phyloP scores from a whole-genome alignment of 2,797 vertebrate genomes.

The Mormyrus proboscirostris region DNA sequence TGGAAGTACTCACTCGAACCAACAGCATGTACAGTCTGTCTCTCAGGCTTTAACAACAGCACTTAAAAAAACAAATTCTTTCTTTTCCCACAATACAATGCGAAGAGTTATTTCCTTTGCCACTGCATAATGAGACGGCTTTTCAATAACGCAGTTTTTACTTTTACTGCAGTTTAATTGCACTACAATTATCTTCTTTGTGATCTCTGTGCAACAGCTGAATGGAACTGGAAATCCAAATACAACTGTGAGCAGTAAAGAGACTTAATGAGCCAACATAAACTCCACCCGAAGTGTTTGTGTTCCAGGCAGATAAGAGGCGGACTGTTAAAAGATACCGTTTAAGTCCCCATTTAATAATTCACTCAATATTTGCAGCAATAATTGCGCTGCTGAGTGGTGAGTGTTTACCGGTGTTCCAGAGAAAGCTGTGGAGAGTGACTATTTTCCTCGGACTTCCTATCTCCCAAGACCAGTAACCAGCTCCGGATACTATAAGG shows the following conservation, averaged over 20 bases:
- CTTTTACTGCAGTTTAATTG: background rate
- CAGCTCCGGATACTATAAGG: constrained; percentile 24
- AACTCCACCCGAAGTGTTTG: constrained; percentile 18
- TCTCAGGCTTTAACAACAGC: background rate
- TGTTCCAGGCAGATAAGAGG: constrained; percentile 37
- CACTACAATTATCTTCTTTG: background rate
- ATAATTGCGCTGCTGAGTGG: constrained; percentile 36
- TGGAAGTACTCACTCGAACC: background rate
- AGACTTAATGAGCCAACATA: constrained; percentile 1
- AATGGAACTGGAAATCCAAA: background rate
- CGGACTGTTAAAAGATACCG: constrained; percentile 22
- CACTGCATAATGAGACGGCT: background rate
- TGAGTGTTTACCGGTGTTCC: constrained; percentile 33
- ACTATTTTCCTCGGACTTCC: background rate
- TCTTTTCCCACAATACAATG: background rate
- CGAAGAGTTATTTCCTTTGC: background rate
- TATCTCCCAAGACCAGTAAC: constrained; percentile 18
- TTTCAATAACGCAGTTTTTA: background rate
- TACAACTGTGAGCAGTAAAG: constrained; percentile 11
- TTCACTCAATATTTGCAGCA: constrained; percentile 33
- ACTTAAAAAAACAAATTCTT: background rate
- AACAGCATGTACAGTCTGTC: background rate
- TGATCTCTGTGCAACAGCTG: background rate
- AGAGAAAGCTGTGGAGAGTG: constrained; percentile 22
- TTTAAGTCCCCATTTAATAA: constrained; percentile 39